These are phyloP conservation scores for Eumacrocentrus americanus DNA, from an alignment of 2,888 invertebrate genomes.

Conservation along the genomic window DNA sequence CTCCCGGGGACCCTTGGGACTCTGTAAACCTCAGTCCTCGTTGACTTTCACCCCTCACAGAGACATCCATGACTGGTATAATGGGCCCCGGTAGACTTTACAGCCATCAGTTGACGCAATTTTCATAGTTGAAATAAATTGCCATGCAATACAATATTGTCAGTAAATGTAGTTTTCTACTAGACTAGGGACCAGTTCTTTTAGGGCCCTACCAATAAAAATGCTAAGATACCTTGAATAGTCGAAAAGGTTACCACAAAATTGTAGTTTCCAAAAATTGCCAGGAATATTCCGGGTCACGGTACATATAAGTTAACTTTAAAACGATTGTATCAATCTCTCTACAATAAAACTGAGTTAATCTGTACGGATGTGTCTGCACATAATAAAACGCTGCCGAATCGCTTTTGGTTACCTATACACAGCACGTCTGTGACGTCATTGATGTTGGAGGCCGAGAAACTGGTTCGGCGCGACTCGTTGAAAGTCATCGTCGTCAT, in stretches of 20 bases:
- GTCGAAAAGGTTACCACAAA: not conserved
- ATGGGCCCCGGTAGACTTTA: not conserved
- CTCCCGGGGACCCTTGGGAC: constrained; percentile 15
- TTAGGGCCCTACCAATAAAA: not conserved
- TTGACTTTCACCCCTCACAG: constrained; percentile 37
- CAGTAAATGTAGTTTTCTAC: not conserved
- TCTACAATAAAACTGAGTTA: too few species aligned
- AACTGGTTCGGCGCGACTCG: constrained; percentile 36
- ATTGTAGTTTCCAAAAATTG: not conserved
- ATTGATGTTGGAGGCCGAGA: constrained; percentile 9
- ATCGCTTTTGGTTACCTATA: too few species aligned
- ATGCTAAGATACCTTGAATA: not conserved
- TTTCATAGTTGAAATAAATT: not conserved
- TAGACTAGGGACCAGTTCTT: not conserved
- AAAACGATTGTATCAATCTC: not conserved
- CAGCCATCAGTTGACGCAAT: not conserved
- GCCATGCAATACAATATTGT: not conserved
- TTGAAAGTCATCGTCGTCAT: too few species aligned
- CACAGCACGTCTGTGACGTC: constrained; percentile 29
- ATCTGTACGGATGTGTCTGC: too few species aligned
- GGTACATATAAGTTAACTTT: not conserved
- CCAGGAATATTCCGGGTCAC: not conserved
- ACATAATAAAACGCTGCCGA: too few species aligned
- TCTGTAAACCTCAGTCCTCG: constrained; percentile 34
- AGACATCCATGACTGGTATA: constrained; percentile 10